Evolutionary conservation across 2,888 invertebrate species (phyloP).

Genomic region (Falcaria lacertinaria): DNA sequence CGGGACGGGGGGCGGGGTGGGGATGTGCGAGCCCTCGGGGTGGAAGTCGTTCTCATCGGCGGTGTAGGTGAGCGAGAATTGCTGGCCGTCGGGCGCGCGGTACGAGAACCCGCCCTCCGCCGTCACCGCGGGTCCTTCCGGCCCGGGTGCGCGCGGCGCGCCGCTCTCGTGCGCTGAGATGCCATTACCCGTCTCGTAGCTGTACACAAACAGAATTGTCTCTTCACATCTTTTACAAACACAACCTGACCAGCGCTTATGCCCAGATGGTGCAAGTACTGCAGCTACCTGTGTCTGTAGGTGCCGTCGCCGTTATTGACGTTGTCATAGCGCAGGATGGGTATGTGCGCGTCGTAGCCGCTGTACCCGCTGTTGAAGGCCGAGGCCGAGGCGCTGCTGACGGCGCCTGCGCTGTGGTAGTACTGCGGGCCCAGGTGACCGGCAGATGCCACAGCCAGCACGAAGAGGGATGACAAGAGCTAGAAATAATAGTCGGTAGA

Average conservation of each 20-base stretch:
- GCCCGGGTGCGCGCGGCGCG: conserved; percentile 69
- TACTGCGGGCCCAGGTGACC: conserved; percentile 29
- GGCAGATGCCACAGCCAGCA: conserved; percentile 34
- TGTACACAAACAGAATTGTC: conserved; percentile 16
- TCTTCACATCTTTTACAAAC: no score
- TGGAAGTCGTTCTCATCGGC: conserved; percentile 86
- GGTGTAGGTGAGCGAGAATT: conserved; percentile 81
- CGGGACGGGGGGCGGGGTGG: conserved; percentile 79
- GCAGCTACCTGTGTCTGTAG: conserved; percentile 78
- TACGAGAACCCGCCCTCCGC: conserved; percentile 83
- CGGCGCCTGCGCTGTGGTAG: conserved; percentile 30
- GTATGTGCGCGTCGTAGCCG: conserved; percentile 61
- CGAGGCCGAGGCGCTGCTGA: conserved; percentile 20
- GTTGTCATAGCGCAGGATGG: conserved; percentile 80
- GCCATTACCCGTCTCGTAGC: conserved; percentile 82
- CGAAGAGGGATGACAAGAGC: conserved; percentile 33
- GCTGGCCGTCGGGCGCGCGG: conserved; percentile 81
- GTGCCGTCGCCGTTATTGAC: conserved; percentile 81
- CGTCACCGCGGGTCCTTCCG: conserved; percentile 66
- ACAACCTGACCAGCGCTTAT: no score
- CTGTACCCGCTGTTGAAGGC: conserved; percentile 22
- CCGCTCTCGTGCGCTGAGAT: conserved; percentile 79
- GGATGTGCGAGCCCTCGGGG: conserved; percentile 78
- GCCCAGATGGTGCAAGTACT: neutral
- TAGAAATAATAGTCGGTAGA: conserved; percentile 13